Base-by-base conservation (phyloP, 2,797 vertebrate species). In the Melanotaenia parkinsoni region DNA sequence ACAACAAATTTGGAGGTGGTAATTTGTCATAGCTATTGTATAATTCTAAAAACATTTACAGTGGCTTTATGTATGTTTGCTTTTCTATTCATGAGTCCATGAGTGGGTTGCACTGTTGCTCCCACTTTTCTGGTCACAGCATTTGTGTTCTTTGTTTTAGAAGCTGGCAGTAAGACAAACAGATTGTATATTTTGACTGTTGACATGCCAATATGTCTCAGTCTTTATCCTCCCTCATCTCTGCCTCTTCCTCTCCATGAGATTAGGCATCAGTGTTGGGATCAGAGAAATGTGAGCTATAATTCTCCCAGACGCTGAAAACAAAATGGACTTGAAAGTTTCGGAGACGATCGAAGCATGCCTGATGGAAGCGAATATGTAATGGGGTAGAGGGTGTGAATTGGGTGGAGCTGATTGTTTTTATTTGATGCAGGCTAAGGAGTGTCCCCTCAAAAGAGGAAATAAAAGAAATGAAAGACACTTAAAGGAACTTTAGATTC, bases 261-360 rank as follows among this genome's bases (percentile, higher is more conserved):
- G 80, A 92, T 92, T 83, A 86, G 69, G 63, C 74, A 81, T 63
- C 67, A 5, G 68, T 83, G 72, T 81, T 89, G 89, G 30, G 30
- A 30, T 30, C 30, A 30, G 30, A 92, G 76, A 80, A 91, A 93
- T 90, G 90, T 40, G 77, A 84, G 78, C 61, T 80, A 73, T 86
- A 85, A 93, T 93, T 93, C 90, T 77, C 50, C 32, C 56, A 80
- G 92, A 91, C 88, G 69, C 83, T 57, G 58, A 63, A 88, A 92
- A 91, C 83, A 72, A 92, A 90, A 88, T 91, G 81, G 85, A 83
- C 75, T 63, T 62, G 72, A 69, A 77, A 86, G 80, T 80, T 71
- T 76, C 62, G 9, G 40, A 76, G 65, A 69, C 58, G 75, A 89
- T 92, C 74, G 77, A 91, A 88, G 76, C 26, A 1, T 58, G 77